These are phyloP conservation scores for Furnarius figulus DNA, from an alignment of 2,113 vertebrate genomes.

Conservation along the genomic window DNA sequence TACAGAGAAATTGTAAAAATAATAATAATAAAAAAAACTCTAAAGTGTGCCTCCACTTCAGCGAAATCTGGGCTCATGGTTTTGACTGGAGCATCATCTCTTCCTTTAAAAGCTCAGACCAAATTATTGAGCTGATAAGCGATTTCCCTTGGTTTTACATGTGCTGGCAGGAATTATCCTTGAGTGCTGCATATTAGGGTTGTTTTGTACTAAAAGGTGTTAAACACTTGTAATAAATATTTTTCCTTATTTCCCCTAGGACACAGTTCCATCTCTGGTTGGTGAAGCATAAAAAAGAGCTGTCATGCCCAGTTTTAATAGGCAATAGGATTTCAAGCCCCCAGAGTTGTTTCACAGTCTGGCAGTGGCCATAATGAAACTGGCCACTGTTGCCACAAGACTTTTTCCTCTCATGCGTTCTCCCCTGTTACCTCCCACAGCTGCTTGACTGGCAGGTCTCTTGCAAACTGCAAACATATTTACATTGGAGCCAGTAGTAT, in stretches of 20 bases:
- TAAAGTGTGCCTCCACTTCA: background rate
- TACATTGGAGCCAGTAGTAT: conserved; percentile 49
- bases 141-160: conserved; percentile 70
- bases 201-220: conserved; percentile 78
- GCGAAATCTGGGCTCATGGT: conserved; percentile 1
- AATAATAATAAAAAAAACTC: background rate
- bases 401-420: conserved; percentile 68
- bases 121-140: conserved; percentile 68
- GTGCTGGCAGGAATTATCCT: conserved; percentile 67
- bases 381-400: conserved; percentile 75
- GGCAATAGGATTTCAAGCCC: conserved; percentile 77
- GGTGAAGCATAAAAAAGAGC: conserved; percentile 78
- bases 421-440: conserved; percentile 71
- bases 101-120: conserved; percentile 54
- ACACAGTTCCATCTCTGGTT: conserved; percentile 71
- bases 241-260: conserved; percentile 76
- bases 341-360: conserved; percentile 77
- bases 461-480: conserved; percentile 62
- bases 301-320: conserved; percentile 77
- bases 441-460: conserved; percentile 69
- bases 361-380: conserved; percentile 74
- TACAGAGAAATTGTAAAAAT: background rate
- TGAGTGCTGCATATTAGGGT: conserved; percentile 66
- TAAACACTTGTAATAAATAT: conserved; percentile 78
- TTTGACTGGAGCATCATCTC: conserved; percentile 31